Percentiles rank a stretch among this genome's conserved stretches.
phyloP scores from a whole-genome alignment of 2,797 vertebrate genomes.

The Phoxinus dragarum region DNA sequence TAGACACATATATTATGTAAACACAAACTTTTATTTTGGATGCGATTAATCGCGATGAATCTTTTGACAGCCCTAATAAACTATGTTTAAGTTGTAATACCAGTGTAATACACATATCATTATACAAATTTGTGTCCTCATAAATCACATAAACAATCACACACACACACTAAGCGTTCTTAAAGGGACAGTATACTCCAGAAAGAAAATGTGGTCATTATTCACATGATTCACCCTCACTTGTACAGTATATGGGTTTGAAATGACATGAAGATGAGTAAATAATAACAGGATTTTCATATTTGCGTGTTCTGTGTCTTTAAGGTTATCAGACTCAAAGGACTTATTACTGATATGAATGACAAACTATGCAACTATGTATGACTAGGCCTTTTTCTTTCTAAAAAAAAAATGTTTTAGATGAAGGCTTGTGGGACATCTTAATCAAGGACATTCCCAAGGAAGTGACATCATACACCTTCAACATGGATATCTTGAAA shows the following conservation, averaged over 20 bases:
- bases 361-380: not conserved
- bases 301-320: not conserved
- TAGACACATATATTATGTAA: too few species aligned
- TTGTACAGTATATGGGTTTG: not conserved
- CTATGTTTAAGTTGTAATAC: too few species aligned
- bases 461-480: constrained; percentile 95
- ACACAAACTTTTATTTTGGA: too few species aligned
- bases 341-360: not conserved
- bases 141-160: not conserved
- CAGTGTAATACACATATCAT: too few species aligned
- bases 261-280: not conserved
- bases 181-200: not conserved
- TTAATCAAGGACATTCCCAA: constrained; percentile 98
- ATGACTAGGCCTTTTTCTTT: not conserved
- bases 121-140: too few species aligned
- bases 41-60: too few species aligned
- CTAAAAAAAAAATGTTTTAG: constrained; percentile 71
- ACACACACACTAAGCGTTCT: not conserved
- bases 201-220: not conserved
- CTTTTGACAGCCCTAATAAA: too few species aligned
- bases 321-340: not conserved
- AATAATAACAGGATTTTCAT: not conserved
- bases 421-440: constrained; percentile 97
- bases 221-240: not conserved
- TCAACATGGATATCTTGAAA: constrained; percentile 95